Evolutionary conservation across 2,888 invertebrate genomes (phyloP).

Genomic region (Smittia sp.): DNA sequence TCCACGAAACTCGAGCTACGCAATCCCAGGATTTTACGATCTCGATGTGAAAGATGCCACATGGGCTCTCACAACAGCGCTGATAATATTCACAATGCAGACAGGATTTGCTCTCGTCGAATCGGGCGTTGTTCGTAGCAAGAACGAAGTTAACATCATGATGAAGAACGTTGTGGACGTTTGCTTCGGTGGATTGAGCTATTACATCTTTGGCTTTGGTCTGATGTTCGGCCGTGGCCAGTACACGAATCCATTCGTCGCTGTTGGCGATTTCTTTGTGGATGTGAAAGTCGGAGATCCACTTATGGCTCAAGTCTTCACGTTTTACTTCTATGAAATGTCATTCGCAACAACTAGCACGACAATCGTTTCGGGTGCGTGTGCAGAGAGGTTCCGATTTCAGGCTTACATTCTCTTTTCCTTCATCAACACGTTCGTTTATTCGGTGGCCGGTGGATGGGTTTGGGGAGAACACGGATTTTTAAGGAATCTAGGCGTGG

Average conservation of each 20-base stretch:
- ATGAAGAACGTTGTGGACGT: constrained; percentile 60
- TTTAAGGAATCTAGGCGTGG: neutral
- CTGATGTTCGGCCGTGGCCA: constrained; percentile 54
- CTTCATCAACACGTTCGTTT: constrained; percentile 55
- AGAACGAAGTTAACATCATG: constrained; percentile 60
- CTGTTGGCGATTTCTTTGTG: constrained; percentile 55
- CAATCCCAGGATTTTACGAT: constrained; percentile 44
- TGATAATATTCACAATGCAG: constrained; percentile 25
- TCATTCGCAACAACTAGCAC: constrained; percentile 54
- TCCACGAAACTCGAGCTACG: neutral
- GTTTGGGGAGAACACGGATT: constrained; percentile 44
- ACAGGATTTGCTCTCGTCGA: constrained; percentile 27
- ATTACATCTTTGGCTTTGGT: constrained; percentile 60
- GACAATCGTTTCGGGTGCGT: constrained; percentile 56
- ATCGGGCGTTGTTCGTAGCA: constrained; percentile 51
- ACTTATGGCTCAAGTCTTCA: constrained; percentile 52
- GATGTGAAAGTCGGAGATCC: constrained; percentile 48
- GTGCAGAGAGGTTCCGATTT: constrained; percentile 56
- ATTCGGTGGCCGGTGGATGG: constrained; percentile 57
- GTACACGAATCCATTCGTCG: constrained; percentile 53
- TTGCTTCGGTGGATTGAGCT: constrained; percentile 58
- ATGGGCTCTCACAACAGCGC: neutral
- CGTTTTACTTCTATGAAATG: constrained; percentile 56
- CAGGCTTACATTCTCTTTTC: constrained; percentile 57
- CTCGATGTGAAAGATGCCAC: neutral